Conservation (phyloP, 2,797 vertebrate species). For the Clarias platycephalus region DNA sequence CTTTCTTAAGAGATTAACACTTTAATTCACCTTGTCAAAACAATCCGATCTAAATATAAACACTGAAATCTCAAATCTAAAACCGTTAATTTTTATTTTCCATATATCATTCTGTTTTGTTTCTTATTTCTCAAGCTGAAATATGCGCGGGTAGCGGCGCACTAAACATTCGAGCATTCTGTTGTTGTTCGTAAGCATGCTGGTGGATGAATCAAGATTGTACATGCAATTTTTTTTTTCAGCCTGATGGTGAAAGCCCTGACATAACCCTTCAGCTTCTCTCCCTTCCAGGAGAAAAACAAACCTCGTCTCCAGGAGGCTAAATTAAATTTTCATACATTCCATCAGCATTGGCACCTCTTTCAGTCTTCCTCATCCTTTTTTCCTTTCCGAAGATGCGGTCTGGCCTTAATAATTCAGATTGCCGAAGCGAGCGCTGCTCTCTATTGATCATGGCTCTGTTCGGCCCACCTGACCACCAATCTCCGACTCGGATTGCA, state of each 20-base stretch:
- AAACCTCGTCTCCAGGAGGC: slow-evolving; percentile 30
- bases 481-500: slow-evolving; percentile 3
- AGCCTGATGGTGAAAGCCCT: slow-evolving; percentile 19
- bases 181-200: neutral
- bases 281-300: slow-evolving; percentile 29
- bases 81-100: too few species aligned
- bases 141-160: neutral
- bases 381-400: slow-evolving; percentile 5
- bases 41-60: neutral
- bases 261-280: slow-evolving; percentile 38
- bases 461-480: slow-evolving; percentile 28
- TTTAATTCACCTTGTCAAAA: slow-evolving; percentile 4
- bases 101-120: too few species aligned
- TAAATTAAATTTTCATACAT: slow-evolving; percentile 45
- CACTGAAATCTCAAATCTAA: neutral
- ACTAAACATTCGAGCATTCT: neutral
- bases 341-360: neutral
- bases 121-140: slow-evolving; percentile 5
- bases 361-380: slow-evolving; percentile 6
- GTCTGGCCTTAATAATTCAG: slow-evolving; percentile 37
- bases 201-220: slow-evolving; percentile 13
- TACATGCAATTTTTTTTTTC: slow-evolving; percentile 1
- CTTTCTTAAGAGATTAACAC: neutral
- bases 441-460: slow-evolving; percentile 39
- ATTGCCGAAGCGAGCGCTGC: slow-evolving; percentile 31